These are phyloP conservation scores for Scolanthus callimorphus DNA, from an alignment of 92 coral and sea anemone species.

Conservation along the genomic window DNA sequence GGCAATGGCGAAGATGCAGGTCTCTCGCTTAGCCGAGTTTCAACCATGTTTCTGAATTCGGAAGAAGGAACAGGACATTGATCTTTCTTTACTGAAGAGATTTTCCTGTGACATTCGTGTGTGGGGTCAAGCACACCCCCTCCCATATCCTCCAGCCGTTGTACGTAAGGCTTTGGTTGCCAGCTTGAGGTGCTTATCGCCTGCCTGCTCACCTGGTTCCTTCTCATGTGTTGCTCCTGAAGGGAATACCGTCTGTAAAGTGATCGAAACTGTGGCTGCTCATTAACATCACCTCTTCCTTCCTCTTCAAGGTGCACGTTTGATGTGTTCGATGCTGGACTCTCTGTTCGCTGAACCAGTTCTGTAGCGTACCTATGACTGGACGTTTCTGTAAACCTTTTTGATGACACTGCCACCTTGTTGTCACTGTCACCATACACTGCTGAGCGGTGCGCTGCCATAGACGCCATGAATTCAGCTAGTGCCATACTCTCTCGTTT, in stretches of 20 bases:
- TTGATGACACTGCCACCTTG: neutral
- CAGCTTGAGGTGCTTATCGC: neutral
- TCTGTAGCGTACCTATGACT: neutral
- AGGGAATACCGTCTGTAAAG: neutral
- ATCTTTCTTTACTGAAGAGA: neutral
- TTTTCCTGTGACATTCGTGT: neutral
- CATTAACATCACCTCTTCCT: too few relatives aligned
- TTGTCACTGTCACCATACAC: neutral
- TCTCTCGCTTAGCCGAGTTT: neutral
- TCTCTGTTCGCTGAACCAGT: neutral
- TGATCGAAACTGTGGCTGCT: neutral
- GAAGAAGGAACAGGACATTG: too few relatives aligned
- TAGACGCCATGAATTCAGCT: conserved; percentile 39
- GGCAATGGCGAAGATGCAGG: neutral
- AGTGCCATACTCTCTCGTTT: conserved; percentile 26
- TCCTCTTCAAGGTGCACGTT: too few relatives aligned
- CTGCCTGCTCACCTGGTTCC: neutral
- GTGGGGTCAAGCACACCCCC: too few relatives aligned
- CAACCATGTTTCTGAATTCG: neutral
- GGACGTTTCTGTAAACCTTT: neutral
- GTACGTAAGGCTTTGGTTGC: neutral
- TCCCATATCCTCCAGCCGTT: neutral
- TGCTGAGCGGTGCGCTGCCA: conserved; percentile 33
- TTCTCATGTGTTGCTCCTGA: neutral
- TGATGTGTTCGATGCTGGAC: too few relatives aligned